A percentile compares a stretch with the other conserved stretches of the same genome.
These are phyloP conservation scores for Eubucco bourcierii DNA, from an alignment of 2,113 vertebrate genomes.

Conservation along the genomic window DNA sequence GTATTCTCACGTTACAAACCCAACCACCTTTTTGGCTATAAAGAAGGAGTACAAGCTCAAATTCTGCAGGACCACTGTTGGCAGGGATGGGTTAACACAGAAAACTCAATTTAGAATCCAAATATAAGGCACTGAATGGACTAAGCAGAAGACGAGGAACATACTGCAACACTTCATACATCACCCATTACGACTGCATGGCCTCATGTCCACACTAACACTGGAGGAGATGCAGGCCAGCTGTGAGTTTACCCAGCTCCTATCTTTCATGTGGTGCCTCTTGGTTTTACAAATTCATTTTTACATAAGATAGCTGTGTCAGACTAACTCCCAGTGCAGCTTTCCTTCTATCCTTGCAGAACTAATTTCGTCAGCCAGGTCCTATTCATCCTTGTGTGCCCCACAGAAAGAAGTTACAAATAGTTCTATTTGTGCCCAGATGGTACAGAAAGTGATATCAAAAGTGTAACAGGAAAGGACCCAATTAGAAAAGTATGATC, in stretches of 20 bases:
- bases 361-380: background rate
- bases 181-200: rapidly evolving
- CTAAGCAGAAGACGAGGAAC: background rate
- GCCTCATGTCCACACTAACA: background rate
- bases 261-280: background rate
- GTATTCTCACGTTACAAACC: background rate
- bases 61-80: background rate
- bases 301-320: background rate
- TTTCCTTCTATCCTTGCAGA: background rate
- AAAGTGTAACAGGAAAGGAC: background rate
- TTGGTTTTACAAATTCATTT: conserved; percentile 1
- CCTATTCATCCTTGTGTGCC: background rate
- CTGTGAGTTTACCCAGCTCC: background rate
- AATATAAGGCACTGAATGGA: background rate
- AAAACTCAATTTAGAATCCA: background rate
- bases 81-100: background rate
- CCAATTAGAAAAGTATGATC: background rate
- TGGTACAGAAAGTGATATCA: background rate
- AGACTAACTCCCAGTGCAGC: conserved; percentile 18
- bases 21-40: background rate
- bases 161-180: background rate
- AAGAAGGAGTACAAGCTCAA: background rate
- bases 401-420: background rate
- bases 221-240: background rate
- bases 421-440: background rate